These are phyloP conservation scores for Kryptopterus vitreolus DNA, from an alignment of 2,797 vertebrate species.

Conservation along the genomic window DNA sequence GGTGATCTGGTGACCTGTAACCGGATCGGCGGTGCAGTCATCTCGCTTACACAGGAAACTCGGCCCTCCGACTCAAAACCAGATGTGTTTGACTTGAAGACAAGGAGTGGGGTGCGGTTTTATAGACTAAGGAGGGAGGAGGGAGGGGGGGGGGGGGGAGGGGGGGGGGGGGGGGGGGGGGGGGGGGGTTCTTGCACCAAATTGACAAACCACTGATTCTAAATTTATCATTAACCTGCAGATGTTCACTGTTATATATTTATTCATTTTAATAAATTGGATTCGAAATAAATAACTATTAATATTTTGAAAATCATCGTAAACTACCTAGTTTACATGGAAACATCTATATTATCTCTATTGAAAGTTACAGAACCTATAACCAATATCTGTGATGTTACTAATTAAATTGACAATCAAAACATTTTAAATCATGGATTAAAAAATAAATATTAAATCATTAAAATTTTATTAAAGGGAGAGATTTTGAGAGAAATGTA, in stretches of 20 bases:
- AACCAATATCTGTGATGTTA: too few relatives aligned
- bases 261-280: background rate
- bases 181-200: background rate
- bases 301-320: too few relatives aligned
- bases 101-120: constrained; percentile 5
- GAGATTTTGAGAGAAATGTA: too few relatives aligned
- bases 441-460: too few relatives aligned
- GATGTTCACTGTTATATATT: background rate
- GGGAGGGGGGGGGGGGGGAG: too few relatives aligned
- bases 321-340: too few relatives aligned
- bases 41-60: constrained; percentile 72
- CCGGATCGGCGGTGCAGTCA: constrained; percentile 66
- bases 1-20: constrained; percentile 66
- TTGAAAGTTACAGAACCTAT: too few relatives aligned
- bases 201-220: background rate
- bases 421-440: too few relatives aligned
- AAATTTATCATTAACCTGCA: background rate
- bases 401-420: too few relatives aligned
- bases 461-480: too few relatives aligned
- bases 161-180: too few relatives aligned
- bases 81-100: constrained; percentile 67
- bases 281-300: background rate
- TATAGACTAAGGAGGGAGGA: background rate
- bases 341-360: too few relatives aligned
- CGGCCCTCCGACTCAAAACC: constrained; percentile 77